phyloP scores from a whole-genome alignment of 1,140 invertebrate genomes.

The Ceratosolen solmsi region DNA sequence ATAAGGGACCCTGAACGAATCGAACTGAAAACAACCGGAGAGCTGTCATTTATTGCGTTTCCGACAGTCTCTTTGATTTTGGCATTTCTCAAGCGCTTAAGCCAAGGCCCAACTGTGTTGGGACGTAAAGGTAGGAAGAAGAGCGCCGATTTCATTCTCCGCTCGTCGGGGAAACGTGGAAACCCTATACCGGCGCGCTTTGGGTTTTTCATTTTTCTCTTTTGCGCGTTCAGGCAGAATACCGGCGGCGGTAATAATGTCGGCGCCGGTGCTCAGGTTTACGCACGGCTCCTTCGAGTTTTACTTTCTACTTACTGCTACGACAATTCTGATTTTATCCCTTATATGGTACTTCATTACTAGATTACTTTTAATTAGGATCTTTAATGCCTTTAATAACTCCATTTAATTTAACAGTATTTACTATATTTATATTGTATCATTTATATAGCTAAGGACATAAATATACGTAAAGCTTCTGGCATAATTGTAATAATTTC shows the following conservation, averaged over 20 bases:
- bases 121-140: neutral
- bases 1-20: neutral
- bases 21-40: neutral
- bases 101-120: neutral
- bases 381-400: no score
- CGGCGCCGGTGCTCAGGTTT: neutral
- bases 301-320: neutral
- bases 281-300: neutral
- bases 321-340: no score
- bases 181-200: neutral
- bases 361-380: no score
- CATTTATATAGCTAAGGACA: no score
- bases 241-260: neutral
- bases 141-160: neutral
- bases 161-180: neutral
- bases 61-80: neutral
- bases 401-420: no score
- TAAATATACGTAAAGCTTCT: no score
- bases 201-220: neutral
- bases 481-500: no score
- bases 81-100: no score
- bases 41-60: neutral
- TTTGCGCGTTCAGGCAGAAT: constrained; percentile 18
- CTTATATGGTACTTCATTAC: no score
- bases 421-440: no score